These are phyloP conservation scores for Centroberyx gerrardi DNA, from an alignment of 2,797 vertebrate genomes.

Conservation along the genomic window DNA sequence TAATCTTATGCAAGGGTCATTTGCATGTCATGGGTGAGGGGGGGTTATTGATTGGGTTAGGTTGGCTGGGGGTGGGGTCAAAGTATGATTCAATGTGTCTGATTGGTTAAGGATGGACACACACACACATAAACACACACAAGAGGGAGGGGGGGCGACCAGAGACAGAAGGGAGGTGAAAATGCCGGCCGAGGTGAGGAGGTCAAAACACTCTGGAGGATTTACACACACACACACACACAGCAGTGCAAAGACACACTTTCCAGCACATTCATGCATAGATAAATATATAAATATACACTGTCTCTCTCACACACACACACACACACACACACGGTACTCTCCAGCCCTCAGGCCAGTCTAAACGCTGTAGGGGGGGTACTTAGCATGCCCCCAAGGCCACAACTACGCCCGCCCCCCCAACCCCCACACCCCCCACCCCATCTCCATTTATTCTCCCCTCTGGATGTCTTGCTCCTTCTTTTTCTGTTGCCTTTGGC, in stretches of 20 bases:
- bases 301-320: too few relatives aligned
- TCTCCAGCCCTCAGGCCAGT: constrained; percentile 18
- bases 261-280: too few relatives aligned
- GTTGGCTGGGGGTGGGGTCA: constrained; percentile 13
- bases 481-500: not conserved
- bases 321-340: constrained; percentile 14
- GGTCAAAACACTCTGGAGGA: constrained; percentile 48
- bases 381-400: constrained; percentile 12
- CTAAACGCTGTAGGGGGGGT: not conserved
- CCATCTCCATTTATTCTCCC: not conserved
- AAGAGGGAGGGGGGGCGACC: not conserved
- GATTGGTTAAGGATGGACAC: too few relatives aligned
- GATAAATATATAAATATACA: too few relatives aligned
- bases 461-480: not conserved
- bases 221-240: constrained; percentile 20
- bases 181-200: constrained; percentile 55
- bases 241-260: not conserved
- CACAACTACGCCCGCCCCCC: not conserved
- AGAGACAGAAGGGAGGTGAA: constrained; percentile 64
- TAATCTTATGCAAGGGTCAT: constrained; percentile 72
- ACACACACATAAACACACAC: not conserved
- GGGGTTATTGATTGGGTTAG: constrained; percentile 71
- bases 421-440: not conserved
- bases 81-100: not conserved
- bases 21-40: constrained; percentile 63